phyloP scores from a whole-genome alignment of 2,888 invertebrate species.

The Tetragonula carbonaria region DNA sequence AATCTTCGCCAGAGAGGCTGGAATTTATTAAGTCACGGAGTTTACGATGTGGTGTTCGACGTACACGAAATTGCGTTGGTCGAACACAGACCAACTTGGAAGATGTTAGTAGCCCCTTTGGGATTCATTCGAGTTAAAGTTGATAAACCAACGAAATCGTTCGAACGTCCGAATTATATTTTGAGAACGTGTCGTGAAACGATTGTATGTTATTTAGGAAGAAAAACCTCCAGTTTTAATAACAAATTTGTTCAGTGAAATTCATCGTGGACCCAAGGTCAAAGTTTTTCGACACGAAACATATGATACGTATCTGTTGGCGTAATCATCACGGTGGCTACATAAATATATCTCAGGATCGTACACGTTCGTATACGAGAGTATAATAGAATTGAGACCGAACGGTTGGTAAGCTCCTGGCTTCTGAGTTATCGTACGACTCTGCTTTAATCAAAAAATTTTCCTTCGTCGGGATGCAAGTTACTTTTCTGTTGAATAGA shows the following conservation, averaged over 20 bases:
- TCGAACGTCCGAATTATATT: background rate
- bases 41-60: background rate
- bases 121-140: background rate
- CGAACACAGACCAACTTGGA: background rate
- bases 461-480: background rate
- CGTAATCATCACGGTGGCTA: background rate
- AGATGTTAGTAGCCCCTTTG: background rate
- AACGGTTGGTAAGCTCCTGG: background rate
- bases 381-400: slow-evolving; percentile 18
- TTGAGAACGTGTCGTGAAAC: slow-evolving; percentile 13
- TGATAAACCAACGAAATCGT: background rate
- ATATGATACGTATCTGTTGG: background rate
- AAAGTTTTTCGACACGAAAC: slow-evolving; percentile 40
- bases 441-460: slow-evolving; percentile 34
- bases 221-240: slow-evolving; percentile 25
- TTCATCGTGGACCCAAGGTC: slow-evolving; percentile 10
- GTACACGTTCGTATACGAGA: background rate
- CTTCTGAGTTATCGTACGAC: background rate
- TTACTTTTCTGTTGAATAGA: background rate
- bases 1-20: background rate
- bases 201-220: slow-evolving; percentile 1
- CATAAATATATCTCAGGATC: background rate
- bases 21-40: slow-evolving; percentile 27
- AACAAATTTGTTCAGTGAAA: slow-evolving; percentile 38
- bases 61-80: background rate